Base-by-base conservation (phyloP, 1,140 invertebrate genomes). In the Lethrus apterus region DNA sequence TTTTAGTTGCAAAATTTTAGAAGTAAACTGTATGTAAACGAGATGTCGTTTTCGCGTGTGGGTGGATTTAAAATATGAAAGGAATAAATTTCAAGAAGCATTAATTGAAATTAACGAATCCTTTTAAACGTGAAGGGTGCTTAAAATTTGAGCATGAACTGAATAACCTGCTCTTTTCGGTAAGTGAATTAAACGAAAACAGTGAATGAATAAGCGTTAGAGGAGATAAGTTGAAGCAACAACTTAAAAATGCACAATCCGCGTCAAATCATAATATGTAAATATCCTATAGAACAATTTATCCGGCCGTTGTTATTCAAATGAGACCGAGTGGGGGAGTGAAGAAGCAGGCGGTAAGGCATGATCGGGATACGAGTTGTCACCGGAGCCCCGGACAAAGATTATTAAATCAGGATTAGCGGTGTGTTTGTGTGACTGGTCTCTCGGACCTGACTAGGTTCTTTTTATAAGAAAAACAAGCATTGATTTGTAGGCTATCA, bases 371-470 rank as follows among this genome's bases (percentile, higher is more conserved):
- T 41, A 42, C 44, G 40, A 29, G 51, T 50, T 55, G 54, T 51
- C 48, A 51, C 46, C 46, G 49, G 46, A 49, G 44, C 51, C 34
- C 48, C 46, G 48, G 52, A 57, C 56, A 58, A 55, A 57, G 56
- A 60, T 60, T 60, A 60, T 60, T 60, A 60, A 60, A 60, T 60
- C 58, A 60, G 58, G 58, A 60, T 60, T 60, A 60, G 58, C 58
- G 58, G 48, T 49, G 34, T 58, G 55, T 58, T 51, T 57, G 51
- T 57, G 54, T 32, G 29, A 58, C 56, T 54, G 54, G 52, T 55
- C 19, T 19, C 13, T 10, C 9, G 19, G 24, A 18, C 40, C 26
- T 35, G 45, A 32, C 52, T 52, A 50, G 46, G n/a, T 43, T 42
- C 49, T 38, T 58, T 46, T 58, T 56, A 47, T 48, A 49, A 54